phyloP scores from a whole-genome alignment of 2,113 vertebrate species.

The Hoplias malabaricus region DNA sequence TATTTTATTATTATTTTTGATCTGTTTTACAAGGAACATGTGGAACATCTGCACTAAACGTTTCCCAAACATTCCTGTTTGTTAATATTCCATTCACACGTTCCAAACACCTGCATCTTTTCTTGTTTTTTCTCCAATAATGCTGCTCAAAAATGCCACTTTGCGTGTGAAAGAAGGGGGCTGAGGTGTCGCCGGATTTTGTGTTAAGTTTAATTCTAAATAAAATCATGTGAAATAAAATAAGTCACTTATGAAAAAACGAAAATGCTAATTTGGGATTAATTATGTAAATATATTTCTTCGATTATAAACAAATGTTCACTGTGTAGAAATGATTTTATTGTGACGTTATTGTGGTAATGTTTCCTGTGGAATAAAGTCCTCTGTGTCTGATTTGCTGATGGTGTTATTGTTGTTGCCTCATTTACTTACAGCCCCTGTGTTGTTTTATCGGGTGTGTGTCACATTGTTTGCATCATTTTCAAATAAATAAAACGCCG shows the following conservation, averaged over 20 bases:
- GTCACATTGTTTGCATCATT: not conserved
- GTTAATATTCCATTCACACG: not conserved
- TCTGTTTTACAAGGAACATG: not conserved
- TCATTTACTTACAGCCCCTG: not conserved
- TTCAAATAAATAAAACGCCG: not conserved
- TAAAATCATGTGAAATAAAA: too few species aligned
- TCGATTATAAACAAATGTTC: too few species aligned
- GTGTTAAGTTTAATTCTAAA: too few species aligned
- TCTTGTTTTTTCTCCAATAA: not conserved
- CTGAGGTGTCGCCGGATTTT: too few species aligned
- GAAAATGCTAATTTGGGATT: not conserved
- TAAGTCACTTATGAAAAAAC: not conserved
- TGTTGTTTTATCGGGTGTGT: not conserved
- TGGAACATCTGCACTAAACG: not conserved
- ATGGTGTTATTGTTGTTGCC: not conserved
- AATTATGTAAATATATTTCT: not conserved
- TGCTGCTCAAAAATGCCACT: not conserved
- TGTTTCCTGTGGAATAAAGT: not conserved
- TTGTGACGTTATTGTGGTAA: too few species aligned
- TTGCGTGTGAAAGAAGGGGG: not conserved
- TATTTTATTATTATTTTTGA: not conserved
- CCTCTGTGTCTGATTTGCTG: not conserved
- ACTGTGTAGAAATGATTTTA: too few species aligned
- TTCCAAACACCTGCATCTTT: not conserved
- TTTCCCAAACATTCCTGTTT: not conserved